phyloP scores from a whole-genome alignment of 2,113 vertebrate species.

The Camelus bactrianus region DNA sequence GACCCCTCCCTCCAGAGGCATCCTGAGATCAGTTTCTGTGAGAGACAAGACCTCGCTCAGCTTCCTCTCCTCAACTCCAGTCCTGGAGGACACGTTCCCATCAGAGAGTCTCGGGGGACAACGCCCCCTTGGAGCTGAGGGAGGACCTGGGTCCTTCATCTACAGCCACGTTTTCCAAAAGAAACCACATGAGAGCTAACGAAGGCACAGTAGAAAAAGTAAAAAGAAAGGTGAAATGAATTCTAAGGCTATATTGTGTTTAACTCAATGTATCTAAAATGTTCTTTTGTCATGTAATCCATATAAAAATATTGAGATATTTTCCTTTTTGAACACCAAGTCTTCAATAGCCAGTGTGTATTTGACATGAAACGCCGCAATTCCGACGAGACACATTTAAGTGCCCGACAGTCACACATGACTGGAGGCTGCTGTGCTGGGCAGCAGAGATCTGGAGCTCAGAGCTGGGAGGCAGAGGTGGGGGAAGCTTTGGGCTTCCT shows the following conservation, averaged over 20 bases:
- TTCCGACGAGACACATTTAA: not conserved
- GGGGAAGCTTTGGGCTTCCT: not conserved
- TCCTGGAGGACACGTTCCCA: not conserved
- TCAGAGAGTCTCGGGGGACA: not conserved
- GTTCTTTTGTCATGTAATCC: not conserved
- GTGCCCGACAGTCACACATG: fast-evolving
- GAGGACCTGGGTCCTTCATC: not conserved
- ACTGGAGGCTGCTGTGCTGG: not conserved
- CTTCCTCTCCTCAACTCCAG: not conserved
- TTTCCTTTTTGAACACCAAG: not conserved
- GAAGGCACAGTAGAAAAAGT: not conserved
- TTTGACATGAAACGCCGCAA: fast-evolving
- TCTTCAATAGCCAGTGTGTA: not conserved
- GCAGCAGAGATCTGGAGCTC: not conserved
- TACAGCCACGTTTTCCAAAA: not conserved
- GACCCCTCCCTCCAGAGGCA: not conserved
- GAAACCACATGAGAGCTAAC: not conserved
- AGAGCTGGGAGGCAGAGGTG: not conserved
- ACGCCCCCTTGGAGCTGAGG: fast-evolving
- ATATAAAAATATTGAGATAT: not conserved
- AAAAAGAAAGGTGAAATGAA: not conserved
- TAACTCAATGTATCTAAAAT: not conserved
- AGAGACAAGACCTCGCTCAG: not conserved
- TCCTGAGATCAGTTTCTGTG: not conserved
- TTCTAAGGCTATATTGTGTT: not conserved